Conservation (phyloP, 2,888 invertebrate genomes). For the Agonopterix subpropinquella region DNA sequence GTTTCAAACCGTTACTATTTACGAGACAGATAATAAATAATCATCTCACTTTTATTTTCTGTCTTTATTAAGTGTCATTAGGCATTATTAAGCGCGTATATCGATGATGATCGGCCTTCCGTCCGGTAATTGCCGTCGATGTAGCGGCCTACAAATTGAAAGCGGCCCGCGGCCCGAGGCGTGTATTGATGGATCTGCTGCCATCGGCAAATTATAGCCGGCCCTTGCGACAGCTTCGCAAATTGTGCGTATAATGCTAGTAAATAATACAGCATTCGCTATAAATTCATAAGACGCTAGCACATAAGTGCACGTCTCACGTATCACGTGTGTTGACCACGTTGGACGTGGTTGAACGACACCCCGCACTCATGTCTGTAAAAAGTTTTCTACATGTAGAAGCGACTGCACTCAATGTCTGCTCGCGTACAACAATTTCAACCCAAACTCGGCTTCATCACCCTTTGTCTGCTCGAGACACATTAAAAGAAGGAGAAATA, state of each 20-base stretch:
- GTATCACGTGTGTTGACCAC: constrained; percentile 21
- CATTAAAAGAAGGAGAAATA: constrained; percentile 31
- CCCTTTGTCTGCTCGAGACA: constrained; percentile 47
- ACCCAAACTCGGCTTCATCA: constrained; percentile 29
- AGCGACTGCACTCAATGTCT: not conserved
- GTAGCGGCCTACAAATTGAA: constrained; percentile 74
- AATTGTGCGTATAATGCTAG: constrained; percentile 75
- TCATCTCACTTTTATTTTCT: constrained; percentile 67
- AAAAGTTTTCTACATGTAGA: not conserved
- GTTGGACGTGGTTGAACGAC: not conserved
- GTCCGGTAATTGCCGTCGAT: constrained; percentile 66
- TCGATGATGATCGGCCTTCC: constrained; percentile 70
- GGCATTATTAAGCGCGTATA: constrained; percentile 71
- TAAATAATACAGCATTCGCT: constrained; percentile 65
- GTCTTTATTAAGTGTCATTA: constrained; percentile 74
- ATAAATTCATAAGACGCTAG: constrained; percentile 62
- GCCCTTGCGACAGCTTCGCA: constrained; percentile 73
- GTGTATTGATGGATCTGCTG: constrained; percentile 72
- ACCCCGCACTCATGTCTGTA: no score
- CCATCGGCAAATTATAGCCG: constrained; percentile 71
- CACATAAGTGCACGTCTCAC: constrained; percentile 43
- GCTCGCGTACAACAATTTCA: constrained; percentile 2
- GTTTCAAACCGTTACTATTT: constrained; percentile 18
- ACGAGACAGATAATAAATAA: constrained; percentile 54
- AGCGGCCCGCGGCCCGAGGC: constrained; percentile 67